Evolutionary conservation across 1,140 invertebrate species (phyloP).

Genomic region (Papilio aristodemus): DNA sequence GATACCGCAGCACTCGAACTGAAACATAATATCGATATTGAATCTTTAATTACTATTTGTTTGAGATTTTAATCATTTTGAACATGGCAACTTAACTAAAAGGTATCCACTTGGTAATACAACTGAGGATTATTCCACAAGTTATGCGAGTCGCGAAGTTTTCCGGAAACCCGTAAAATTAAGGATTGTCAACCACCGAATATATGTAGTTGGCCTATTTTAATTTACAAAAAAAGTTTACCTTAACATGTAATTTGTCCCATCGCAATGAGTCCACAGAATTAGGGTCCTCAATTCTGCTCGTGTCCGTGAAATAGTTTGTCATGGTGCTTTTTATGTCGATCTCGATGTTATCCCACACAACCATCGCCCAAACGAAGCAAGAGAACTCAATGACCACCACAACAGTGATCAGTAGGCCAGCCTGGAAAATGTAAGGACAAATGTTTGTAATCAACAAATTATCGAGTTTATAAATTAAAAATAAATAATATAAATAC

Average conservation of each 20-base stretch:
- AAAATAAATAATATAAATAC: too few species aligned
- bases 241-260: slow-evolving; percentile 70
- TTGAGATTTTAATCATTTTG: too few species aligned
- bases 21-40: neutral
- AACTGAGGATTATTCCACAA: too few species aligned
- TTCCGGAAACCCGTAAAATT: too few species aligned
- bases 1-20: slow-evolving; percentile 84
- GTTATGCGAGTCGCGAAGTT: too few species aligned
- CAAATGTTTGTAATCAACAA: neutral
- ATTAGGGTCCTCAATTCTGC: slow-evolving; percentile 54
- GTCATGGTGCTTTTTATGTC: slow-evolving; percentile 69
- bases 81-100: too few species aligned
- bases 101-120: too few species aligned
- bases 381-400: slow-evolving; percentile 72
- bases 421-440: slow-evolving; percentile 65
- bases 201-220: too few species aligned
- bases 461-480: too few species aligned
- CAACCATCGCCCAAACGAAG: slow-evolving; percentile 81
- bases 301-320: slow-evolving; percentile 60
- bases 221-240: too few species aligned
- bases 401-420: slow-evolving; percentile 67
- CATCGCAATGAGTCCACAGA: slow-evolving; percentile 60
- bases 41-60: neutral
- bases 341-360: slow-evolving; percentile 78
- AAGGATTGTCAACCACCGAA: too few species aligned